These are phyloP conservation scores for Eupithecia exiguata DNA, from an alignment of 2,888 invertebrate species.

Conservation along the genomic window DNA sequence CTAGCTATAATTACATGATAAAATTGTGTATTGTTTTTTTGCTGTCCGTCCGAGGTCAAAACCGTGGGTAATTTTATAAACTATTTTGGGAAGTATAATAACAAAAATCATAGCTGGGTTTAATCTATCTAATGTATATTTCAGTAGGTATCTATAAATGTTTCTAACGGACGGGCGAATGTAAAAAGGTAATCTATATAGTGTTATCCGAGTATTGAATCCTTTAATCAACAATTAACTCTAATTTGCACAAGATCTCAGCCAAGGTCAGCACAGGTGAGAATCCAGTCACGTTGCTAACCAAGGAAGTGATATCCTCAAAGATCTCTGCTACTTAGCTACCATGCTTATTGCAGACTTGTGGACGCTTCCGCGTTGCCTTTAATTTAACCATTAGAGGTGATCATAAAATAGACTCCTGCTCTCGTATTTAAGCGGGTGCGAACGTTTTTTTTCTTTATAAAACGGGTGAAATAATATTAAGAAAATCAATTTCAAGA, in stretches of 20 bases:
- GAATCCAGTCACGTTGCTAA: constrained; percentile 23
- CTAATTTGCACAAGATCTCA: neutral
- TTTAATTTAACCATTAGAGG: constrained; percentile 8
- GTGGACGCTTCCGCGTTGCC: constrained; percentile 25
- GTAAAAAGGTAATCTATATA: too few relatives aligned
- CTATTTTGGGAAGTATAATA: neutral
- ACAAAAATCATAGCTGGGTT: too few relatives aligned
- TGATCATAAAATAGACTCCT: constrained; percentile 16
- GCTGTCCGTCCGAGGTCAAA: neutral
- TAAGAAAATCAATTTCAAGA: too few relatives aligned
- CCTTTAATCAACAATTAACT: neutral
- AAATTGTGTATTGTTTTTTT: neutral
- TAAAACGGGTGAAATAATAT: neutral
- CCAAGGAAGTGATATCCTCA: constrained; percentile 28
- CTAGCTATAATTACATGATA: neutral
- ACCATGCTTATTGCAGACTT: constrained; percentile 23
- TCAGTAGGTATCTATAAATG: too few relatives aligned
- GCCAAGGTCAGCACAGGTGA: neutral
- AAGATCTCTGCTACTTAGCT: constrained; percentile 30
- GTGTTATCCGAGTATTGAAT: too few relatives aligned
- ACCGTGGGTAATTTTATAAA: neutral
- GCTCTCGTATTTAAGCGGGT: neutral
- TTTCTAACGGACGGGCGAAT: too few relatives aligned
- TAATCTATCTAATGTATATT: too few relatives aligned
- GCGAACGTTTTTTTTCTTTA: neutral